Evolutionary conservation across 2,113 vertebrate genomes (phyloP), one percentile per base, ranked within the genome.

Genomic region (Xiphophorus maculatus): DNA sequence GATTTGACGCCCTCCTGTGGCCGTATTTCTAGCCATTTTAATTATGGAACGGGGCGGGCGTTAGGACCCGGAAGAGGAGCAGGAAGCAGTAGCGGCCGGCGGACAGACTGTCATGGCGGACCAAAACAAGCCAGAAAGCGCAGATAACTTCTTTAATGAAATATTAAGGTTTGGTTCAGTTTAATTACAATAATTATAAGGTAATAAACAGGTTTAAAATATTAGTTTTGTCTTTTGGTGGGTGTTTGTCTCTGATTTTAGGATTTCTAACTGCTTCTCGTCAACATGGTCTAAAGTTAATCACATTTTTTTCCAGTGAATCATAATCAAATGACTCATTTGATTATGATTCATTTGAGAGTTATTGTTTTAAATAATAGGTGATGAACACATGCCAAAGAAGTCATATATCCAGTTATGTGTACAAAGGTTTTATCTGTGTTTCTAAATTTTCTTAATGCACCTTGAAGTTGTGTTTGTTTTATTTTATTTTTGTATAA

Each of bases 91-190:
- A 28, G 28, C 29, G 0, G 11, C 4, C 27, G 60, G n/a, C 1
- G 10, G 29, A 29, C 32, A 25, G 37, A 32, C 19, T 32, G 32
- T 66, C 65, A 95, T 95, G 94, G 94, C 93, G 75, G 92, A 93
- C 35, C 67, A 66, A 62, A 83, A 89, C 70, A 83, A 54, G 62
- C 7, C 72, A 1, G 37, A 40, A 14, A 2, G 25, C 3, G 66
- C 66, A 4, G 42, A 4, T 19, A 68, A 75, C 8, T 83, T 90
- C 27, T 84, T 63, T 74, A 87, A 62, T 61, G 93, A 93, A 79
- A 37, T 94, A 22, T 44, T 94, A 44, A 92, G 92, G 94, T 94
- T 40, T 0, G 61, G 65, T 29, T 1, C 2, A 4, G 19, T 0
- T 30, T 4, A 33, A 30, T 5, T 0, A 1, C 2, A 22, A 0